Evolutionary conservation across 2,113 vertebrate species (phyloP).

Genomic region (Aspiorhynchus laticeps): DNA sequence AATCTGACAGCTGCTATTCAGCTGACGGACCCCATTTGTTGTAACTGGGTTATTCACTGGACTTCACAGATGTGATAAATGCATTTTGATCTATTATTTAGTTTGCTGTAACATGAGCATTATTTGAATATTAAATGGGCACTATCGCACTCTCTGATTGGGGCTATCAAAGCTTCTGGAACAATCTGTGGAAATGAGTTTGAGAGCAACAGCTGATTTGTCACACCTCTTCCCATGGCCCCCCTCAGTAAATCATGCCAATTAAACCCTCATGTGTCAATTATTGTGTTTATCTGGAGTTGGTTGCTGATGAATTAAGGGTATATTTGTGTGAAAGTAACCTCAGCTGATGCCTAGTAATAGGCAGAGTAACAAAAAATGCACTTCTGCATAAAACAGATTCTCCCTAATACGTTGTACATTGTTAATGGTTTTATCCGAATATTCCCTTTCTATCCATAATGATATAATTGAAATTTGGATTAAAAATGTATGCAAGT

Average conservation of each 20-base stretch:
- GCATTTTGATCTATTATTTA: constrained; percentile 56
- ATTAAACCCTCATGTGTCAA: constrained; percentile 56
- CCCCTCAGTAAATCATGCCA: constrained; percentile 52
- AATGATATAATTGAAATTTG: background rate
- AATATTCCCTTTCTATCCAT: background rate
- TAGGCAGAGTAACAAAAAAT: constrained; percentile 1
- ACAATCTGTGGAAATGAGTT: constrained; percentile 46
- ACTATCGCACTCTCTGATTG: constrained; percentile 33
- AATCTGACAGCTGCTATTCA: constrained; percentile 52
- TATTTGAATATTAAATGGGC: constrained; percentile 53
- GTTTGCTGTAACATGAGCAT: constrained; percentile 54
- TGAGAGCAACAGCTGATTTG: constrained; percentile 54
- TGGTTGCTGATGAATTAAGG: constrained; percentile 40
- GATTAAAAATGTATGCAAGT: background rate
- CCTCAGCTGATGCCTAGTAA: background rate
- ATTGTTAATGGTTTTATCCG: background rate
- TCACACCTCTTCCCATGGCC: constrained; percentile 52
- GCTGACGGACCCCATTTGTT: constrained; percentile 46
- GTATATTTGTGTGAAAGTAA: constrained; percentile 38
- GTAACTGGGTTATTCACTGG: constrained; percentile 37
- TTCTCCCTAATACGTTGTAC: background rate
- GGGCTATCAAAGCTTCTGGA: constrained; percentile 35
- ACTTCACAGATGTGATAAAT: constrained; percentile 54
- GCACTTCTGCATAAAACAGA: background rate
- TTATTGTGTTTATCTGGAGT: constrained; percentile 49